Evolutionary conservation across 1,140 invertebrate species (phyloP), one percentile per base, ranked within the genome.

Genomic region (Sycobia sp.): DNA sequence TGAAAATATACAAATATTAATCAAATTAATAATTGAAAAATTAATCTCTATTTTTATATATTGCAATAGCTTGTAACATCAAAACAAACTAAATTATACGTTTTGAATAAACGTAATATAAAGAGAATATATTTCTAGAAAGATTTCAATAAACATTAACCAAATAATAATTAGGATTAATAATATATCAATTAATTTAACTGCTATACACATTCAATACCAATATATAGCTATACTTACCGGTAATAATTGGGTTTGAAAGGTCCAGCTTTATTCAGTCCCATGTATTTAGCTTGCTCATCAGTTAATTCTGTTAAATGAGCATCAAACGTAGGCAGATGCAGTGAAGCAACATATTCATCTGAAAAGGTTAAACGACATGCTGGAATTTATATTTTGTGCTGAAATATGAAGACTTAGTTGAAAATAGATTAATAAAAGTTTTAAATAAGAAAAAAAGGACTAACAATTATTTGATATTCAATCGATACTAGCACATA

Each of bases 191-290:
- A 14, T 29, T 4, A 32, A 18, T 8, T 29, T 23, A 36, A 50
- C 16, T 41, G 23, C 25, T n/a, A 27, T 9, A 39, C n/a, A n/a
- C n/a, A 20, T 10, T 14, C 3, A 32, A 23, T n/a, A 32, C 18
- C 23, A 23, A 7, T 47, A 4, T 2, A 46, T 36, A 0, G 32
- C 22, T 71, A 76, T 68, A 73, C n/a, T n/a, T 65, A 98, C 88
- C 96, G 90, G 81, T 99, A 99, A 81, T 98, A 97, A 80, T 97
- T 98, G 69, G 96, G 96, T 82, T 99, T 98, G 81, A 98, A 98
- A 63, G 96, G 96, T 53, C 97, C 96, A 62, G 94, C 92, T 85
- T 98, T 98, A 76, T 95, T 96, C 18, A 98, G 88, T 60, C 96
- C 97, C 85, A 98, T 90, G 77, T 98, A 99, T 81, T 97, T 97